Evolutionary conservation across 2,113 vertebrate species (phyloP).

Genomic region (Ophiodon elongatus): DNA sequence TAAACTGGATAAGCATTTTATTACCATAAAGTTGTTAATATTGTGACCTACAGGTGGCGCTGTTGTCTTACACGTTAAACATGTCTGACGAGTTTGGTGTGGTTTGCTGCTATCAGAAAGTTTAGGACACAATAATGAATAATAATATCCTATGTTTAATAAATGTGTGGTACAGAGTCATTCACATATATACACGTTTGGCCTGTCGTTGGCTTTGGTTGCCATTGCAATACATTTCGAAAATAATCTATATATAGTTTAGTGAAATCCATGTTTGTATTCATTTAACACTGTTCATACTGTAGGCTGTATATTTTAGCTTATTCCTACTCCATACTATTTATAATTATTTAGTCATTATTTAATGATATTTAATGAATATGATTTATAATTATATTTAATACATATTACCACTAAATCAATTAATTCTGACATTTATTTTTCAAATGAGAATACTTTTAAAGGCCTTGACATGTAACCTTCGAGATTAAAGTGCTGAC

Average conservation of each 20-base stretch:
- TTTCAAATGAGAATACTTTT: too few species aligned
- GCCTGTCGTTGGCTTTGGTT: background rate
- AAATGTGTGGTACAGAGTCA: background rate
- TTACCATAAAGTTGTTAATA: background rate
- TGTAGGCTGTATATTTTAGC: background rate
- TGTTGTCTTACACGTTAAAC: slow-evolving; percentile 21
- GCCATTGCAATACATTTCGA: background rate
- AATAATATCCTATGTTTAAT: background rate
- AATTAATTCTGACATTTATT: too few species aligned
- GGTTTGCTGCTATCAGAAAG: background rate
- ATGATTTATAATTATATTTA: too few species aligned
- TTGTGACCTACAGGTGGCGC: slow-evolving; percentile 52
- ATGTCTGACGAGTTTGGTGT: background rate
- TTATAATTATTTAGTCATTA: background rate
- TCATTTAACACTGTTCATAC: background rate
- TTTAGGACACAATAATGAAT: background rate
- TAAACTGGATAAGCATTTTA: background rate
- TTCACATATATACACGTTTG: background rate
- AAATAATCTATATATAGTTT: background rate
- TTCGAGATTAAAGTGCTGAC: too few species aligned
- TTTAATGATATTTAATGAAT: background rate
- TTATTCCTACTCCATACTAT: background rate
- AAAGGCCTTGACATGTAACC: too few species aligned
- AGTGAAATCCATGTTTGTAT: background rate
- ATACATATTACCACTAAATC: background rate